Percentiles rank a stretch among this genome's conserved stretches.
Evolutionary conservation across 1,140 invertebrate genomes (phyloP).

Genomic region (Epicauta chinensis): DNA sequence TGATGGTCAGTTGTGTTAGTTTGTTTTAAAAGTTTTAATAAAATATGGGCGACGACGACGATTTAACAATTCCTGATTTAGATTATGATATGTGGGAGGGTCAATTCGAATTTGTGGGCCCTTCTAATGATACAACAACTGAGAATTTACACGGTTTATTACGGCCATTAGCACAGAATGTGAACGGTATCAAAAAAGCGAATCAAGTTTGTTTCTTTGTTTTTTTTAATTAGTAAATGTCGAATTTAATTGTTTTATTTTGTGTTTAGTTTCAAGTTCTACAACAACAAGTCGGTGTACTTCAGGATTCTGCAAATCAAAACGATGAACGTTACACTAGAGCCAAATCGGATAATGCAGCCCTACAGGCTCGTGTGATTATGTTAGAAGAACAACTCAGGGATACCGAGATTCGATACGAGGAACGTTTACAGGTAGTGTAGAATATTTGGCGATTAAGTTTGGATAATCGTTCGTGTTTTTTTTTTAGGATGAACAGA

Average conservation of each 20-base stretch:
- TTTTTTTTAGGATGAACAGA: conserved; percentile 71
- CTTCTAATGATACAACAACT: conserved; percentile 18
- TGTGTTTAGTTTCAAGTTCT: conserved; percentile 73
- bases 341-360: conserved; percentile 85
- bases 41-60: conserved; percentile 16
- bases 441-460: neutral
- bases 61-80: conserved; percentile 52
- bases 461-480: conserved; percentile 1
- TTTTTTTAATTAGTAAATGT: neutral
- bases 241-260: conserved; percentile 1
- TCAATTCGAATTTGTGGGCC: conserved; percentile 74
- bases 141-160: conserved; percentile 23
- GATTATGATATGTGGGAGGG: conserved; percentile 83
- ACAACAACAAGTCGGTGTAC: conserved; percentile 80
- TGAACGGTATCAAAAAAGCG: conserved; percentile 49
- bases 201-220: neutral
- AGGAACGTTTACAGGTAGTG: conserved; percentile 63
- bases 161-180: conserved; percentile 36
- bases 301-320: conserved; percentile 77
- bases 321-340: conserved; percentile 78
- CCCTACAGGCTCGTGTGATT: conserved; percentile 78
- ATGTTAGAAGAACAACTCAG: conserved; percentile 89
- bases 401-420: conserved; percentile 77
- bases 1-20: no score
- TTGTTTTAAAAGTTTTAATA: no score